Percentiles rank a stretch among this genome's conserved stretches.
phyloP scores from a whole-genome alignment of 2,888 invertebrate genomes.

The Lymantria dispar region DNA sequence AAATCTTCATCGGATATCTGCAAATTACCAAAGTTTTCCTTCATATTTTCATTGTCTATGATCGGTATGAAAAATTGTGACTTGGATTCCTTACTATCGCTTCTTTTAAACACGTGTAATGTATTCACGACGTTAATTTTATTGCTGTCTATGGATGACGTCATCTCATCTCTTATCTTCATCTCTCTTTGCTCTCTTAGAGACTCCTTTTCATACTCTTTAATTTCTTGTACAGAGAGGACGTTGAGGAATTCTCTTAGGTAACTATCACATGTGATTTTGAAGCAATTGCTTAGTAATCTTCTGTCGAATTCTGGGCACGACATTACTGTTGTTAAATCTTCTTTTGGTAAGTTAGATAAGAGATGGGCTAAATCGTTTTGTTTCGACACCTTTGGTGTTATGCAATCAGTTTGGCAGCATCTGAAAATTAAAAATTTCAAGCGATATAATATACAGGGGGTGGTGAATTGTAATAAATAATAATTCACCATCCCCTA shows the following conservation, averaged over 20 bases:
- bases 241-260: constrained; percentile 61
- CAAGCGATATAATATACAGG: background rate
- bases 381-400: constrained; percentile 56
- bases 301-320: constrained; percentile 76
- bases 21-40: constrained; percentile 65
- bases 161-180: constrained; percentile 58
- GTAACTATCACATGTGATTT: constrained; percentile 74
- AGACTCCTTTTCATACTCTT: constrained; percentile 60
- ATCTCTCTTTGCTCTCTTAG: constrained; percentile 52
- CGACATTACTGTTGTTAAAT: constrained; percentile 69
- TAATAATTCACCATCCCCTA: no score
- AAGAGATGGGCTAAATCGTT: constrained; percentile 59
- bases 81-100: constrained; percentile 70
- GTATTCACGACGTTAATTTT: constrained; percentile 67
- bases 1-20: constrained; percentile 64
- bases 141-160: constrained; percentile 67
- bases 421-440: constrained; percentile 50
- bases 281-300: constrained; percentile 75
- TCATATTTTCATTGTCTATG: constrained; percentile 52
- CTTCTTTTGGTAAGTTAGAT: constrained; percentile 57
- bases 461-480: no score
- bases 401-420: constrained; percentile 52
- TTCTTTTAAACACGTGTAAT: constrained; percentile 69
- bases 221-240: constrained; percentile 56
- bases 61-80: constrained; percentile 77